These are phyloP conservation scores for Frieseomelitta varia DNA, from an alignment of 1,140 invertebrate genomes.

Conservation along the genomic window DNA sequence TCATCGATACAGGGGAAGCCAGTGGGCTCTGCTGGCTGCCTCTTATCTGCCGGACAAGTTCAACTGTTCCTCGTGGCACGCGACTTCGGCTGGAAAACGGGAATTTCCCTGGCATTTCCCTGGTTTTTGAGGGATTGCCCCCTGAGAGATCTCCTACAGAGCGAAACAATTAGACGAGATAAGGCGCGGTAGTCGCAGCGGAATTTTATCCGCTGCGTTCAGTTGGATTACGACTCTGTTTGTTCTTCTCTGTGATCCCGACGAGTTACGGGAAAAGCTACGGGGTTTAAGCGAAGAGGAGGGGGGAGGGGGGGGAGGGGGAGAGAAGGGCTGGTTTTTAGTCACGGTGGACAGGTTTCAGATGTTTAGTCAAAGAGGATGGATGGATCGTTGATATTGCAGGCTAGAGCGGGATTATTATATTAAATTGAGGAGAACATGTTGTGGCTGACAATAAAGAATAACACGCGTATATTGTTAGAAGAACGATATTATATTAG, in stretches of 20 bases:
- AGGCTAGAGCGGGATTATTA: not conserved
- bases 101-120: constrained; percentile 61
- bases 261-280: no score
- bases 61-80: constrained; percentile 51
- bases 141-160: constrained; percentile 6
- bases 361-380: not conserved
- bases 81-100: constrained; percentile 43
- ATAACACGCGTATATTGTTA: no score
- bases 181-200: not conserved
- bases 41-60: not conserved
- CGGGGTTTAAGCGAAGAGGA: not conserved
- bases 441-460: no score
- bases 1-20: constrained; percentile 58
- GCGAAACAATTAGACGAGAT: constrained; percentile 53
- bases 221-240: not conserved
- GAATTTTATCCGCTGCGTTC: constrained; percentile 1
- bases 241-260: not conserved
- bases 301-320: not conserved
- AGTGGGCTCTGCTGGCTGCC: constrained; percentile 18
- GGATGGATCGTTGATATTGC: not conserved
- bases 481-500: no score
- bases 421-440: not conserved
- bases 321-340: not conserved
- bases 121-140: constrained; percentile 41
- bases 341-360: not conserved